Percentiles rank a stretch among this genome's conserved stretches.
These are phyloP conservation scores for Mellivora capensis DNA, from an alignment of 2,113 vertebrate species.

Conservation along the genomic window DNA sequence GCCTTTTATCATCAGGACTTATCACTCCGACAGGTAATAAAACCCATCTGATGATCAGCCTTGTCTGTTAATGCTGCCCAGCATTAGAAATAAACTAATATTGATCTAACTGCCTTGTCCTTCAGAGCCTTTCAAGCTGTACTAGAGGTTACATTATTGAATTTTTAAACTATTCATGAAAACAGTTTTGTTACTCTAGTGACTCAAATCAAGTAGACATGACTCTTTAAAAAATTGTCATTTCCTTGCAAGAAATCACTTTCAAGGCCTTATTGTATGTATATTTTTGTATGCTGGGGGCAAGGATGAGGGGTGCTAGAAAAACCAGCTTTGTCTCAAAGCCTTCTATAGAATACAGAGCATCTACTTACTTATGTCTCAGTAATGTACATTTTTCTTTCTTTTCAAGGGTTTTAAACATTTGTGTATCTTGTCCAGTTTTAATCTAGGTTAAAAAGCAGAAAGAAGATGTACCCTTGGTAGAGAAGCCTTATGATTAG, in stretches of 20 bases:
- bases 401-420: background rate
- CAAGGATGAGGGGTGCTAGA: background rate
- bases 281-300: background rate
- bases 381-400: background rate
- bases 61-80: constrained; percentile 73
- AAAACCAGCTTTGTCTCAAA: constrained; percentile 54
- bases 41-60: constrained; percentile 71
- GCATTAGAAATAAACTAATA: constrained; percentile 87
- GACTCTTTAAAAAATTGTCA: constrained; percentile 74
- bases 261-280: constrained; percentile 69
- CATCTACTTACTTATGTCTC: constrained; percentile 45
- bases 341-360: constrained; percentile 2
- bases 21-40: constrained; percentile 93
- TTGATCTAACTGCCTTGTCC: constrained; percentile 85
- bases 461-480: background rate
- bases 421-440: background rate
- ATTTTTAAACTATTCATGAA: constrained; percentile 81
- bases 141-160: constrained; percentile 88
- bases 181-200: constrained; percentile 72
- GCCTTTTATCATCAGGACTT: constrained; percentile 91
- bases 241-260: constrained; percentile 77
- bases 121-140: constrained; percentile 83
- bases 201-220: constrained; percentile 77
- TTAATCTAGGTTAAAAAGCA: background rate
- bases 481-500: background rate